Evolutionary conservation across 2,113 vertebrate genomes (phyloP), one percentile per base, ranked within the genome.

Genomic region (Irena cyanogastra): DNA sequence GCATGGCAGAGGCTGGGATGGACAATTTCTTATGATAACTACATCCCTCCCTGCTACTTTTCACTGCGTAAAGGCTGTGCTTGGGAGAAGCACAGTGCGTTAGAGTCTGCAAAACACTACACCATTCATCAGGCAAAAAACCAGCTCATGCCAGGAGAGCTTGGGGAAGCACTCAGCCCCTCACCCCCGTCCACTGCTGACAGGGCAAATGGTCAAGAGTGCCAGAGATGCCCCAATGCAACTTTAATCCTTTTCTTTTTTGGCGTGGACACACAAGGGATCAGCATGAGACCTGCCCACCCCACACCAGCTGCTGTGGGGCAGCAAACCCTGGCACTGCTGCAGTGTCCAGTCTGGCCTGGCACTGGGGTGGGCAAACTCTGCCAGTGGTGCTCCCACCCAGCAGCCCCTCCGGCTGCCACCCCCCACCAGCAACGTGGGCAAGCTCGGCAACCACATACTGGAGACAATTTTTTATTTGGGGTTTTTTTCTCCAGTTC

Each of bases 11-110:
- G 75, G 95, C 97, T 81, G 78, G 95, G 95, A 91, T 90, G 97
- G 96, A 93, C 56, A 89, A 97, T 97, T 97, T 98, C 97, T 97
- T 97, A 97, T 95, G 95, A 87, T 97, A 98, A 97, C 97, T 90
- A 79, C 97, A 97, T 98, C 97, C 96, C 97, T 97, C 97, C 98
- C 97, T 68, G 72, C 96, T 97, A 92, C 97, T 98, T 98, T 98
- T 96, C 97, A 97, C 93, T 31, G 98, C 97, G 97, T 97, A 95
- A 98, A 98, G 97, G 95, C 92, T 77, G 33, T 26, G 24, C 64
- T 61, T 13, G 97, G 88, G 94, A 97, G 97, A 97, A 98, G 95
- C 63, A 86, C 81, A 95, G 56, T 39, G 54, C 18, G 1, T n/a
- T 71, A 94, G 94, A 91, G 68, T 68, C 70, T 56, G 89, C 76